Percentiles rank a stretch among this genome's conserved stretches.
phyloP scores from a whole-genome alignment of 2,797 vertebrate genomes.

The Anabas testudineus region DNA sequence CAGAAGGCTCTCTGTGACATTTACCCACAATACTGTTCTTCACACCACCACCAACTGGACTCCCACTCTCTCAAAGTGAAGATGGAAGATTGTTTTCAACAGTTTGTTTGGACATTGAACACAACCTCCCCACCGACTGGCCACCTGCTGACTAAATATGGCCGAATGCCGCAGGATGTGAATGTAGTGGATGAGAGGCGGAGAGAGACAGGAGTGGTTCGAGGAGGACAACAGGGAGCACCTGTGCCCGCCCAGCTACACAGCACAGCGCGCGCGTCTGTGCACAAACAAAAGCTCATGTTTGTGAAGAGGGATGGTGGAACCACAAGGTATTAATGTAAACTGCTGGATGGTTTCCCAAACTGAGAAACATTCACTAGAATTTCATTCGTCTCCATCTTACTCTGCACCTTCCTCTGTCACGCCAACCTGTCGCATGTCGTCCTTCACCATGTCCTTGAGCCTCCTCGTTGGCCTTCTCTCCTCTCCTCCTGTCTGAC shows the following conservation, averaged over 20 bases:
- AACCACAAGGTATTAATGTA: background rate
- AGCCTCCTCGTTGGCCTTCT: too few species aligned
- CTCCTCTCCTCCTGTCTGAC: too few species aligned
- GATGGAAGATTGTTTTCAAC: slow-evolving; percentile 64
- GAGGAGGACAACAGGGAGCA: slow-evolving; percentile 51
- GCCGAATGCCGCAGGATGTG: slow-evolving; percentile 47
- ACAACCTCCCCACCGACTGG: slow-evolving; percentile 54
- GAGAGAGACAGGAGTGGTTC: slow-evolving; percentile 48
- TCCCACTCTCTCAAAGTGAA: slow-evolving; percentile 80
- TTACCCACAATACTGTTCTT: slow-evolving; percentile 86
- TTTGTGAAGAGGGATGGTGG: background rate
- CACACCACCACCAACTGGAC: slow-evolving; percentile 83
- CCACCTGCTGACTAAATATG: slow-evolving; percentile 71
- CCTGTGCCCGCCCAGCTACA: slow-evolving; percentile 44
- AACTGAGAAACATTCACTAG: too few species aligned
- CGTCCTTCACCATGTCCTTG: too few species aligned
- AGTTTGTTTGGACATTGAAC: slow-evolving; percentile 59
- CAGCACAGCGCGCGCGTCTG: background rate
- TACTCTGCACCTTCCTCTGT: too few species aligned
- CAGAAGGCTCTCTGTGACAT: slow-evolving; percentile 85
- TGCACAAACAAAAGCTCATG: background rate
- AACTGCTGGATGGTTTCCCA: background rate
- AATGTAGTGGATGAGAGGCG: slow-evolving; percentile 37
- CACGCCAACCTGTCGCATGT: too few species aligned
- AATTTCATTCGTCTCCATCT: too few species aligned